phyloP scores from a whole-genome alignment of 2,797 vertebrate species.

The Bradypodion pumilum region DNA sequence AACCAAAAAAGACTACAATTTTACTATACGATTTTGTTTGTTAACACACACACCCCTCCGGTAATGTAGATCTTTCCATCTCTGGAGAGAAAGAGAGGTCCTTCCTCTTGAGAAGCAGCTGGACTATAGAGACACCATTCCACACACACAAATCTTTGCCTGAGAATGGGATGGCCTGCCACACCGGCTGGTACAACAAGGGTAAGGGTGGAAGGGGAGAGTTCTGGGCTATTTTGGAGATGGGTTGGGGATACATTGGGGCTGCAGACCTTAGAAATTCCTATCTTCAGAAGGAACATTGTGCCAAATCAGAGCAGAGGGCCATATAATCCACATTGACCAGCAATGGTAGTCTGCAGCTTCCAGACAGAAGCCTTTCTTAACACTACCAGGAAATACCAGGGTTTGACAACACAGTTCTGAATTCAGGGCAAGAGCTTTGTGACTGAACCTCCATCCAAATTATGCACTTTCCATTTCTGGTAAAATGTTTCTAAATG shows the following conservation, averaged over 20 bases:
- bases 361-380: neutral
- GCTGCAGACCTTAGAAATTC: neutral
- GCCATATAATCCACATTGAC: neutral
- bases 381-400: neutral
- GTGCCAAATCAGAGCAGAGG: too few species aligned
- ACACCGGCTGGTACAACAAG: neutral
- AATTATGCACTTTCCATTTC: neutral
- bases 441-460: neutral
- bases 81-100: too few species aligned
- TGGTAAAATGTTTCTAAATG: neutral
- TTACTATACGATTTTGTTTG: too few species aligned
- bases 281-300: neutral
- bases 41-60: too few species aligned
- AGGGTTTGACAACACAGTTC: neutral
- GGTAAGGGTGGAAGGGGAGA: neutral
- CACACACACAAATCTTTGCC: too few species aligned
- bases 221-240: too few species aligned
- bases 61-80: too few species aligned
- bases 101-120: neutral
- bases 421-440: neutral
- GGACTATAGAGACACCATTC: too few species aligned
- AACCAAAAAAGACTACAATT: neutral
- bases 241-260: neutral
- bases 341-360: neutral
- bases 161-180: too few species aligned